phyloP scores from a whole-genome alignment of 2,888 invertebrate species.

The Kuschelorhynchus macadamiae region DNA sequence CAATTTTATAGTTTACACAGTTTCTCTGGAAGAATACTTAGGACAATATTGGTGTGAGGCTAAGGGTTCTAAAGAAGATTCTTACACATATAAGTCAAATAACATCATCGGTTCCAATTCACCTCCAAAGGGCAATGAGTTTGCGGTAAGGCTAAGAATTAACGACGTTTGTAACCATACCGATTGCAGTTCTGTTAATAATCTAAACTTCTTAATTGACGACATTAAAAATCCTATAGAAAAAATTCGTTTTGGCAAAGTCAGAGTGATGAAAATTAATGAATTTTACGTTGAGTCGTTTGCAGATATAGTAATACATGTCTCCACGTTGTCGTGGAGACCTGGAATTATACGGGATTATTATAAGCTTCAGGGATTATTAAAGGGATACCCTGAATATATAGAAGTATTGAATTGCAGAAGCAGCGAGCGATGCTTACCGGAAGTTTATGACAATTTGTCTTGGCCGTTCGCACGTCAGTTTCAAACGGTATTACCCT shows the following conservation, averaged over 20 bases:
- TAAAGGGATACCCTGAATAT: constrained; percentile 26
- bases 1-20: constrained; percentile 65
- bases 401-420: constrained; percentile 53
- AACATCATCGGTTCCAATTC: constrained; percentile 70
- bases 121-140: constrained; percentile 59
- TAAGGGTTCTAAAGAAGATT: constrained; percentile 63
- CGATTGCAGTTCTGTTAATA: constrained; percentile 31
- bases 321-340: constrained; percentile 58
- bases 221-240: constrained; percentile 20
- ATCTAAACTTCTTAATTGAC: constrained; percentile 6
- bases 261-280: constrained; percentile 72
- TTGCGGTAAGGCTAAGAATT: constrained; percentile 60
- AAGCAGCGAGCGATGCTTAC: constrained; percentile 62
- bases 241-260: constrained; percentile 24
- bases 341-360: constrained; percentile 44
- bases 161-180: constrained; percentile 56
- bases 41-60: constrained; percentile 79
- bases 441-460: constrained; percentile 50
- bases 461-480: constrained; percentile 71
- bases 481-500: constrained; percentile 71
- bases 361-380: constrained; percentile 29
- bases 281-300: constrained; percentile 61
- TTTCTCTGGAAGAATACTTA: constrained; percentile 71
- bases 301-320: constrained; percentile 67
- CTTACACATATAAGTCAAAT: constrained; percentile 65